Evolutionary conservation across 2,113 vertebrate species (phyloP), one percentile per base, ranked within the genome.

Genomic region (Chroicocephalus ridibundus): DNA sequence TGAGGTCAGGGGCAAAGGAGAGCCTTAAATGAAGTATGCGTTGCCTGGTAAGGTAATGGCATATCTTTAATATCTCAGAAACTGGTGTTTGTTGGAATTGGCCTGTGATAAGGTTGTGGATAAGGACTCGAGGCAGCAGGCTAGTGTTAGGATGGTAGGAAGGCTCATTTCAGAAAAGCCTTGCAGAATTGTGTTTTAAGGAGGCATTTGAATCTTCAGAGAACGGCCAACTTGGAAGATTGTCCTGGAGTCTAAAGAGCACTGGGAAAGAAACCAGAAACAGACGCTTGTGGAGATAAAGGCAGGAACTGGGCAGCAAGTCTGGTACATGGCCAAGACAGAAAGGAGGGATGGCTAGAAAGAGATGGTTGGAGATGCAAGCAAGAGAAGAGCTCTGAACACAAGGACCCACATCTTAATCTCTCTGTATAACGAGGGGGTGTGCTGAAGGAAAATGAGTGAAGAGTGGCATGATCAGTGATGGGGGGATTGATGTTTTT

Each of bases 221-320:
- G 4, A 94, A 82, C 0, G 3, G 71, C 82, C 82, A 85, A 44
- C 81, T 93, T 94, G 93, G 86, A 97, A 93, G 57, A 42, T 79
- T 82, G 61, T 85, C 54, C 76, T 91, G 84, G 78, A 96, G 70
- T 84, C 70, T 93, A 76, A 97, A 94, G 89, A 97, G 21, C 58
- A 34, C 84, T 91, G 93, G 91, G 89, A 97, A 91, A 93, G 96
- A 91, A 95, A 95, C 75, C 87, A 95, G 93, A 90, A 87, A 88
- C 58, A 93, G 77, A 82, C 29, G 18, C 66, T 89, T 69, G 58
- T 82, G 88, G 62, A 80, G 83, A 91, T 66, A 93, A 83, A 95
- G 78, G 55, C 78, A 91, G 86, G 62, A 95, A 85, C 24, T 87
- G 68, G 84, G 62, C 78, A 87, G 51, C 36, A 82, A 70, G 58